phyloP scores from a whole-genome alignment of 1,140 invertebrate genomes.

The Panonychus citri region DNA sequence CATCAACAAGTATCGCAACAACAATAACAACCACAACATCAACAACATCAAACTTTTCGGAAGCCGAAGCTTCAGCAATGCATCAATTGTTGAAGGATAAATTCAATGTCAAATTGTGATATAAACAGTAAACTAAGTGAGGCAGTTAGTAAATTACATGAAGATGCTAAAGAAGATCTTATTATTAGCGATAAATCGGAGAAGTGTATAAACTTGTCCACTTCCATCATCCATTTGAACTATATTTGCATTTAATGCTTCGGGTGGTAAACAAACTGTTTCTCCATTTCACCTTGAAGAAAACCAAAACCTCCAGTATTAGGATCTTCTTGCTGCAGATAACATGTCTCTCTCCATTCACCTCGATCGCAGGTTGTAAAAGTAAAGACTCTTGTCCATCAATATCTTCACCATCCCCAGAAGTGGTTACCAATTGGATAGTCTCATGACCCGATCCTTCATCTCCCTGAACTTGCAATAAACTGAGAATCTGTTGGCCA shows the following conservation, averaged over 20 bases:
- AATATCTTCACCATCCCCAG: background rate
- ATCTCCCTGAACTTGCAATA: background rate
- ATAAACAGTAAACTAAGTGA: too few species aligned
- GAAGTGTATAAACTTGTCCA: background rate
- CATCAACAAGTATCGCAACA: background rate
- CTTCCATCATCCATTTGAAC: background rate
- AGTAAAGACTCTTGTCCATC: background rate
- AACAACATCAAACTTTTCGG: background rate
- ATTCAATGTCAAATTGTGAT: too few species aligned
- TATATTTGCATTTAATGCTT: background rate
- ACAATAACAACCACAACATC: background rate
- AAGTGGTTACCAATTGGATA: background rate
- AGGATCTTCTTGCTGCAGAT: conserved; percentile 4
- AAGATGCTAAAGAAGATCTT: too few species aligned
- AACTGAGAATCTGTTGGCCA: background rate
- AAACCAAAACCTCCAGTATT: conserved; percentile 3
- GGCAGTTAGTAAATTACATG: too few species aligned
- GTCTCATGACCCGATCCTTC: background rate
- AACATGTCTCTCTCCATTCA: conserved; percentile 3
- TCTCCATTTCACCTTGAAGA: conserved; percentile 6
- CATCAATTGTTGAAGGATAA: too few species aligned
- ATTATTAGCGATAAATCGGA: too few species aligned
- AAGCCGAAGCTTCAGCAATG: too few species aligned
- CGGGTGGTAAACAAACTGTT: conserved; percentile 3
- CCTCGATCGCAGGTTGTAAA: background rate